Conservation (phyloP, 1,140 invertebrate genomes). For the Aphis craccivora region DNA sequence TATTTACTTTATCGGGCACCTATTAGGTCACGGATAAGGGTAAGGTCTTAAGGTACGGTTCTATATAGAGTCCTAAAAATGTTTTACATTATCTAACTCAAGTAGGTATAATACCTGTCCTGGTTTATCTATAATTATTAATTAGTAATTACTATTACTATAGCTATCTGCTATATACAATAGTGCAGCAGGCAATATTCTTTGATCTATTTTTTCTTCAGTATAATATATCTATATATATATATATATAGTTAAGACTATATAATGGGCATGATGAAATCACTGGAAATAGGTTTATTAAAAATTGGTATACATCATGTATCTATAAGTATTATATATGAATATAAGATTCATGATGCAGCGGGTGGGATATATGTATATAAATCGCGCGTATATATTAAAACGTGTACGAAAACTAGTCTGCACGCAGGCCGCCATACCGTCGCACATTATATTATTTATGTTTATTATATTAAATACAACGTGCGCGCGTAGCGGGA, state of each 20-base stretch:
- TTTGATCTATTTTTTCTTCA: not conserved
- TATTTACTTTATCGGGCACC: no score
- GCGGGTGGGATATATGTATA: not conserved
- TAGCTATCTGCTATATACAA: not conserved
- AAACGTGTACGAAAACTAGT: constrained; percentile 14
- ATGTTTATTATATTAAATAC: not conserved
- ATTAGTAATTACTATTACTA: no score
- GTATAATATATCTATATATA: no score
- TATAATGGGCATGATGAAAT: not conserved
- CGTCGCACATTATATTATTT: not conserved
- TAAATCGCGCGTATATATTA: not conserved
- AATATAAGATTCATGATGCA: not conserved
- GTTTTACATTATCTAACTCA: not conserved
- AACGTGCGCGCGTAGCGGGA: constrained; percentile 13
- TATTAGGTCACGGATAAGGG: not conserved
- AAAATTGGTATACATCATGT: not conserved
- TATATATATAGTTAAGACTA: not conserved
- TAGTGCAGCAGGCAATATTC: not conserved
- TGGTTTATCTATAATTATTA: not conserved
- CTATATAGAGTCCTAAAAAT: no score
- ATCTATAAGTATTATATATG: not conserved
- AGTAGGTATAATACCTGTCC: not conserved
- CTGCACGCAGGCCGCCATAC: not conserved
- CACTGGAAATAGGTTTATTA: not conserved
- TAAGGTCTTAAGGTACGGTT: no score